Percentiles rank a stretch among this genome's conserved stretches.
These are phyloP conservation scores for Chydorus sphaericus DNA, from an alignment of 2,888 invertebrate genomes.

Conservation along the genomic window DNA sequence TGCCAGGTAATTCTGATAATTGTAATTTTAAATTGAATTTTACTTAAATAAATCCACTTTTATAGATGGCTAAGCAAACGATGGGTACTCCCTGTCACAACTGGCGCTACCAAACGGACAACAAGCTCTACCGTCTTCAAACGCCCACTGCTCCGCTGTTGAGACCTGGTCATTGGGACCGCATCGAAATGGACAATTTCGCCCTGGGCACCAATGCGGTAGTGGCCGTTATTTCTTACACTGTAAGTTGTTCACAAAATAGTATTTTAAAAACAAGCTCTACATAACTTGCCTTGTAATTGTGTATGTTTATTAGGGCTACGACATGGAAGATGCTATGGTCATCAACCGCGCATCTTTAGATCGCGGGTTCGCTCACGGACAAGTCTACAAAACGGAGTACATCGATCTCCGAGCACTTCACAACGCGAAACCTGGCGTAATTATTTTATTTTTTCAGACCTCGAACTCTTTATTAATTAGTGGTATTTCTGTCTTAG, in stretches of 20 bases:
- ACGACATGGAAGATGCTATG: slow-evolving; percentile 99
- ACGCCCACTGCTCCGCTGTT: slow-evolving; percentile 80
- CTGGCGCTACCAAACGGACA: slow-evolving; percentile 67
- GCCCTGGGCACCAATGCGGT: slow-evolving; percentile 94
- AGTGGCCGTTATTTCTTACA: slow-evolving; percentile 95
- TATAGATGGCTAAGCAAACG: slow-evolving; percentile 94
- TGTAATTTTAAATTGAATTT: no score
- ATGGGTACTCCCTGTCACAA: slow-evolving; percentile 94
- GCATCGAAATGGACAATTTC: slow-evolving; percentile 67
- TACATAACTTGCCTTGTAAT: no score
- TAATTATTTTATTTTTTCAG: no score
- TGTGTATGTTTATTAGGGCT: slow-evolving; percentile 54
- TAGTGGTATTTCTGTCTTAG: not conserved
- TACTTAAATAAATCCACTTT: no score
- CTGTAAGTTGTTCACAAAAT: slow-evolving; percentile 49
- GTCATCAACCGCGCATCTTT: slow-evolving; percentile 87
- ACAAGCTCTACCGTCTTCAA: slow-evolving; percentile 83
- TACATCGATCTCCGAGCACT: slow-evolving; percentile 46
- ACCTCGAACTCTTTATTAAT: not conserved
- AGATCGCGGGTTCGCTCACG: slow-evolving; percentile 89
- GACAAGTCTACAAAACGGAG: slow-evolving; percentile 74
- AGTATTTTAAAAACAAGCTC: no score
- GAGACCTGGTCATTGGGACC: slow-evolving; percentile 72
- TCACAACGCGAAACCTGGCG: not conserved
- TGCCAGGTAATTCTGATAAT: slow-evolving; percentile 52